Conservation (phyloP, 2,797 vertebrate genomes). For the Eleutherodactylus coqui region DNA sequence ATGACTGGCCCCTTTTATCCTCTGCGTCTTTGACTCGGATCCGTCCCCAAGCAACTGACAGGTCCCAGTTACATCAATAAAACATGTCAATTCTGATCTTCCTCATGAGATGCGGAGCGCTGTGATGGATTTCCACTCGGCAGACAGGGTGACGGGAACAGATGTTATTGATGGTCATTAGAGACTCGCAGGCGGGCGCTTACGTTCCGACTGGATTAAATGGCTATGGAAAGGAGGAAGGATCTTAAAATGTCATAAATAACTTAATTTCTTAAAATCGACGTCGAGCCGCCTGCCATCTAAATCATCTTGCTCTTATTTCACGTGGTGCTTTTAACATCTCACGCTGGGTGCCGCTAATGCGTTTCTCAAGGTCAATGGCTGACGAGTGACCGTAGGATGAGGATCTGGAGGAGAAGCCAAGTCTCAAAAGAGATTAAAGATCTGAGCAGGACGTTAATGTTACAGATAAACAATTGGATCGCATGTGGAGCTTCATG, state of each 20-base stretch:
- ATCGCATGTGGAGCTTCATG: conserved; percentile 26
- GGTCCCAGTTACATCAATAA: conserved; percentile 72
- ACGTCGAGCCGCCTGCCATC: conserved; percentile 69
- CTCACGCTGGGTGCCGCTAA: not conserved
- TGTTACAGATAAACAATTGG: conserved; percentile 34
- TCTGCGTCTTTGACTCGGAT: conserved; percentile 68
- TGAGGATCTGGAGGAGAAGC: not conserved
- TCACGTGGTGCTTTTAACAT: conserved; percentile 41
- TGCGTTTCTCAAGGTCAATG: conserved; percentile 42
- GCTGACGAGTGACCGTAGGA: not conserved
- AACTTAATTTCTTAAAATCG: conserved; percentile 67
- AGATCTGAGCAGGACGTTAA: conserved; percentile 20
- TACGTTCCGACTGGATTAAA: conserved; percentile 70
- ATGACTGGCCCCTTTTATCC: conserved; percentile 61
- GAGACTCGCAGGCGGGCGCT: conserved; percentile 65
- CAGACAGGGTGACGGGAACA: conserved; percentile 66
- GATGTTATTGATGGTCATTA: conserved; percentile 72
- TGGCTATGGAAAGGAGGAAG: conserved; percentile 64
- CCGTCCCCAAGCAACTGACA: conserved; percentile 71
- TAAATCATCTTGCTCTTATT: conserved; percentile 66
- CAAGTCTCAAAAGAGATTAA: conserved; percentile 32
- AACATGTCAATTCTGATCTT: conserved; percentile 72
- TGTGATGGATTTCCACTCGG: conserved; percentile 71
- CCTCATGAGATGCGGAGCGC: conserved; percentile 69
- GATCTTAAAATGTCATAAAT: conserved; percentile 70